Base-by-base conservation (phyloP, 2,113 vertebrate species). In the Clarias macrocephalus region DNA sequence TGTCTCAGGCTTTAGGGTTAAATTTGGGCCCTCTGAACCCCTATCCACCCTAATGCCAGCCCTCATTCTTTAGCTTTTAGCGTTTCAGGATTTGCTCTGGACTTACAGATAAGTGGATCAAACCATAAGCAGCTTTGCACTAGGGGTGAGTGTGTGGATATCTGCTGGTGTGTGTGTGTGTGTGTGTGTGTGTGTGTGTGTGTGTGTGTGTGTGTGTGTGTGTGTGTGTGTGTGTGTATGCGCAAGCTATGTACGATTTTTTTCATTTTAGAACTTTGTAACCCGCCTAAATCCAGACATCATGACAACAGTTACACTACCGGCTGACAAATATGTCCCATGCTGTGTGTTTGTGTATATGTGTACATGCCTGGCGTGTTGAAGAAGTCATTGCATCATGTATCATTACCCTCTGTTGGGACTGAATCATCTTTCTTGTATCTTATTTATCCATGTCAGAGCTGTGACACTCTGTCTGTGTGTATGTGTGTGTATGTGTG, bases 51-150 rank as follows among this genome's bases (percentile, higher is more conserved):
- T 87, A 84, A 86, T 77, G 82, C 80, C 57, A 87, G 30, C 76
- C 81, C 81, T 90, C 87, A 88, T 85, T 72, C 86, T 89, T 90
- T 86, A 84, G 86, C 86, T 86, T 88, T 90, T 90, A 85, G 88
- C 56, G 68, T 86, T 91, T 89, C 66, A 86, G 88, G 90, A 89
- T 91, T 91, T 88, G 81, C 88, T 89, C 86, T 91, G 88, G 81
- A 85, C 88, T 86, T 62, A 57, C 42, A 85, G 90, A 91, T 91
- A 89, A 91, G 85, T 88, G 88, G 86, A 88, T 91, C 84, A 89
- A 85, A 84, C 57, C 68, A 21, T 91, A 89, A 91, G 88, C 88
- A 82, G 82, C 88, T 89, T 88, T 89, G 48, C 88, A 52, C 65
- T 54, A 66, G 81, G 79, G 80, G 48, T 48, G 48, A 48, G 48